These are phyloP conservation scores for Sarcophaga rosellei DNA, from an alignment of 2,888 invertebrate genomes.

Conservation along the genomic window DNA sequence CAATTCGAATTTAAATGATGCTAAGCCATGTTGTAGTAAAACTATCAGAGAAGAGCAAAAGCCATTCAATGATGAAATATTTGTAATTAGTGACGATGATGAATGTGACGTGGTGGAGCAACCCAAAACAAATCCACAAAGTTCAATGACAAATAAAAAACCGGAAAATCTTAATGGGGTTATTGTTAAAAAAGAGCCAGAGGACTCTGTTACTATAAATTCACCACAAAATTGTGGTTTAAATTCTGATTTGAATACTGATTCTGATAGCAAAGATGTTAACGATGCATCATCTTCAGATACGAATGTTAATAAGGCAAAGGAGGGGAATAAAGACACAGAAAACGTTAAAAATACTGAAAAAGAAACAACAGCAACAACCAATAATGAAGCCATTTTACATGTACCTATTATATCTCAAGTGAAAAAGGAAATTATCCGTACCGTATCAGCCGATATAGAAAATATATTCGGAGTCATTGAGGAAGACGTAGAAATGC, in stretches of 20 bases:
- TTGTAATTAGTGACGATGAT: constrained; percentile 65
- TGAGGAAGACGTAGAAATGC: constrained; percentile 70
- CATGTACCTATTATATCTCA: constrained; percentile 73
- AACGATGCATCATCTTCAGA: no score
- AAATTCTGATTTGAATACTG: no score
- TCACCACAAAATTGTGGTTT: no score
- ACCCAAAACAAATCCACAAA: neutral
- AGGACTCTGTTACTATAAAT: neutral
- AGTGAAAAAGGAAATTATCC: constrained; percentile 72
- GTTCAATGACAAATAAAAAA: neutral
- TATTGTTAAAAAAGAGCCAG: neutral
- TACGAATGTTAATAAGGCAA: neutral
- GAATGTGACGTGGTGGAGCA: constrained; percentile 9
- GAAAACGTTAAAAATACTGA: neutral
- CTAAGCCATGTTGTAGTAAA: constrained; percentile 28
- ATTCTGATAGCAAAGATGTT: constrained; percentile 1
- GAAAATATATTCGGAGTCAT: constrained; percentile 74
- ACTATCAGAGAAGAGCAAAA: neutral
- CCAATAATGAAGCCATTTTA: constrained; percentile 13
- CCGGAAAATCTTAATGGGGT: neutral
- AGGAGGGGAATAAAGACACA: neutral
- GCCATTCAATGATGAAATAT: constrained; percentile 42
- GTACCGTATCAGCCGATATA: constrained; percentile 72
- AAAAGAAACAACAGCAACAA: neutral
- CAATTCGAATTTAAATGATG: neutral